A percentile compares a stretch with the other conserved stretches of the same genome.
Evolutionary conservation across 64 coral and sea anemone species (phyloP).

Genomic region (Porites australiensis): DNA sequence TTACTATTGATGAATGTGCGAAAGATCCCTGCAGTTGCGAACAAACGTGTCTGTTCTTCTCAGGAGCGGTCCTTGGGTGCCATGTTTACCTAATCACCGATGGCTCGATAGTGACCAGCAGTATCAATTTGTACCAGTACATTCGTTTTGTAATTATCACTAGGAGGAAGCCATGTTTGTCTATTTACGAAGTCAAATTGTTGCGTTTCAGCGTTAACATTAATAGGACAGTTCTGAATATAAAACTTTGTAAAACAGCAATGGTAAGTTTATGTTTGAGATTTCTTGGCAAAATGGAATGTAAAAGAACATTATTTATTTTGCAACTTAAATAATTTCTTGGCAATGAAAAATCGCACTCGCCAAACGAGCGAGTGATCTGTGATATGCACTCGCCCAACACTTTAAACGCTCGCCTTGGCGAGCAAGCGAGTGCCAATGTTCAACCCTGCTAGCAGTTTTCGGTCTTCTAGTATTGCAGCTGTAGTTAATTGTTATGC

Average conservation of each 20-base stretch:
- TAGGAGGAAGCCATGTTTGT: background rate
- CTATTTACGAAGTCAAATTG: background rate
- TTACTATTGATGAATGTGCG: too few relatives aligned
- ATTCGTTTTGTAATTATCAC: background rate
- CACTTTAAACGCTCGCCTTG: background rate
- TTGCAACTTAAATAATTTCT: slow-evolving; percentile 6
- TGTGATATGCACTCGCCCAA: slow-evolving; percentile 1
- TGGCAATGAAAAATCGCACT: slow-evolving; percentile 2
- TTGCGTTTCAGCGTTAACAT: background rate
- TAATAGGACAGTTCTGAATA: slow-evolving; percentile 9
- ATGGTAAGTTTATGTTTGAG: slow-evolving; percentile 6
- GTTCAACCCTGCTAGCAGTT: slow-evolving; percentile 1
- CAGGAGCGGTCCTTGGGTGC: background rate
- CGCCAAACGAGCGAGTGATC: slow-evolving; percentile 10
- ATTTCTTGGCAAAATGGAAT: slow-evolving; percentile 2
- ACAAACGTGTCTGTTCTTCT: too few relatives aligned
- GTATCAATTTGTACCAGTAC: background rate
- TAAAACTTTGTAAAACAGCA: slow-evolving; percentile 18
- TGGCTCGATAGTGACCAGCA: slow-evolving; percentile 8
- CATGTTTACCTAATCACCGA: background rate
- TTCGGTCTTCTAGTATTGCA: background rate
- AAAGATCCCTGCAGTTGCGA: too few relatives aligned
- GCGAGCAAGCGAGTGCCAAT: slow-evolving; percentile 1
- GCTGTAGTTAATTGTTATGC: slow-evolving; percentile 15
- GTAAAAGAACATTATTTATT: slow-evolving; percentile 2